Conservation (phyloP, 2,888 invertebrate genomes). For the Leptopterna dolabrata region DNA sequence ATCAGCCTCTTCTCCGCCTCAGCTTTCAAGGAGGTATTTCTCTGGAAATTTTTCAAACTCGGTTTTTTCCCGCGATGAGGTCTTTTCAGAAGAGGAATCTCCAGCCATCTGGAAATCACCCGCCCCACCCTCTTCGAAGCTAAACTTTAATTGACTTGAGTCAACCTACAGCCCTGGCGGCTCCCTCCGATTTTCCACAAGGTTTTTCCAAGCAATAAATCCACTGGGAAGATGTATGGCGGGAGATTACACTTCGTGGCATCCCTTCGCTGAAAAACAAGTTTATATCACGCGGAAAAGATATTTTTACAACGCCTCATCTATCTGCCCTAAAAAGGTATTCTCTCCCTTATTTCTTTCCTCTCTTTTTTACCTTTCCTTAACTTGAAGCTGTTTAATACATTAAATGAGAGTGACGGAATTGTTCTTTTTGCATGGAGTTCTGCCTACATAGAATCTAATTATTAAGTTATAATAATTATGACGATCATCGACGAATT, state of each 20-base stretch:
- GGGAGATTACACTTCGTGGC: conserved; percentile 48
- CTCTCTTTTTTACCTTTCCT: not conserved
- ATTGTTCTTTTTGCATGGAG: not conserved
- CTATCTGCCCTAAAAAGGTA: conserved; percentile 13
- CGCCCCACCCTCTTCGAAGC: conserved; percentile 13
- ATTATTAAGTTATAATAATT: too few relatives aligned
- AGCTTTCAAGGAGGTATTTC: conserved; percentile 12
- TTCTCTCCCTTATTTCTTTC: not conserved
- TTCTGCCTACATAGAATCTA: too few relatives aligned
- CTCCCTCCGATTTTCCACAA: conserved; percentile 38
- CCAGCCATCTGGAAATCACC: conserved; percentile 48
- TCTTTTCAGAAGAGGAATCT: conserved; percentile 41
- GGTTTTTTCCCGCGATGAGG: conserved; percentile 32
- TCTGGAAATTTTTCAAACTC: conserved; percentile 25
- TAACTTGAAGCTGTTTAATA: not conserved
- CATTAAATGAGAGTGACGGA: not conserved
- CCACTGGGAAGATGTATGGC: conserved; percentile 47
- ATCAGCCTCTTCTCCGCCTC: not conserved
- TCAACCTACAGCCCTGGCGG: not conserved
- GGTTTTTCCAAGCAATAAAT: conserved; percentile 54
- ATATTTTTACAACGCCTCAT: conserved; percentile 48
- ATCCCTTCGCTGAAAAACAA: conserved; percentile 48
- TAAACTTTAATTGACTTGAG: conserved; percentile 55
- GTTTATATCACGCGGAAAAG: conserved; percentile 54
- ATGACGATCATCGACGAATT: too few relatives aligned